Evolutionary conservation across 2,797 vertebrate genomes (phyloP).

Genomic region (Silurus aristotelis): DNA sequence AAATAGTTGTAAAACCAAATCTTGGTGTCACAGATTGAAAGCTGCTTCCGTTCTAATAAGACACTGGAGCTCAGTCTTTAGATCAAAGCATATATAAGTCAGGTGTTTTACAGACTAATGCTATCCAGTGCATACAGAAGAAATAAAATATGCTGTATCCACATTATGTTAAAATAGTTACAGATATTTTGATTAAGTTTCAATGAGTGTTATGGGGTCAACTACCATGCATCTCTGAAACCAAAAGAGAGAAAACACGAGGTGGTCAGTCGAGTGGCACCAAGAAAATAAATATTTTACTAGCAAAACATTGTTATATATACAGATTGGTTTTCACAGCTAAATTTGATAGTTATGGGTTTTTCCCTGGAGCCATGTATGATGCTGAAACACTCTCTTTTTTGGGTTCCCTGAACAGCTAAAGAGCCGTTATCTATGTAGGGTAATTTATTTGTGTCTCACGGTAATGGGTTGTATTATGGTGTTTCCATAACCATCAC

Average conservation of each 20-base stretch:
- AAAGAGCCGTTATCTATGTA: neutral
- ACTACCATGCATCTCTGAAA: neutral
- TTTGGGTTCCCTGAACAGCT: neutral
- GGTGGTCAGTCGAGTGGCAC: neutral
- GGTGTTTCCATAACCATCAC: neutral
- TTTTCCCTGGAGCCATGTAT: neutral
- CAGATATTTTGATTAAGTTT: neutral
- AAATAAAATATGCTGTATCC: neutral
- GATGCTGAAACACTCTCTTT: neutral
- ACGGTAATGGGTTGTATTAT: neutral
- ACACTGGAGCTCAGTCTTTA: no score
- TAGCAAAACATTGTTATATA: neutral
- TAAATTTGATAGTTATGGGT: neutral
- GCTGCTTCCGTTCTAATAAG: neutral
- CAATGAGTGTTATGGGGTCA: neutral
- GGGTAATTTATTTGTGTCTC: neutral
- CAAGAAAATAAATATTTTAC: neutral
- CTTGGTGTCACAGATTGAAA: neutral
- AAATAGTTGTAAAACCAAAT: neutral
- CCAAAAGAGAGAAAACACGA: no score
- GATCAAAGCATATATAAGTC: neutral
- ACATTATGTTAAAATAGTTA: neutral
- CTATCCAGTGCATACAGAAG: neutral
- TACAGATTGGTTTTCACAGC: neutral
- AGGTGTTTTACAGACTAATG: neutral